Base-by-base conservation (phyloP, 1,140 invertebrate genomes). In the Portunus trituberculatus region DNA sequence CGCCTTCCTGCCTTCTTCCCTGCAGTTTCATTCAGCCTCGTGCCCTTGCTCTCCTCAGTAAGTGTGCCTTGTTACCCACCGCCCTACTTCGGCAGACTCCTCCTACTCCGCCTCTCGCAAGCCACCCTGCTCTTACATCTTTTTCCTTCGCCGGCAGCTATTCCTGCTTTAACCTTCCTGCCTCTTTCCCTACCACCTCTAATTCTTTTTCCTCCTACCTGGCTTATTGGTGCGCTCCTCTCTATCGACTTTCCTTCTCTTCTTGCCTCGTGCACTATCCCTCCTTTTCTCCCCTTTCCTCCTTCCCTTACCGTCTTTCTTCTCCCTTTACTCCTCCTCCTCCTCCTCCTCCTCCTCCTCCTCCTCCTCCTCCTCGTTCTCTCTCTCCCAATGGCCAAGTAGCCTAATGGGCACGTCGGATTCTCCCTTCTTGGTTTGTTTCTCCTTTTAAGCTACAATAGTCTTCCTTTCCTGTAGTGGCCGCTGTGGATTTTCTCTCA, bases 391-490 rank as follows among this genome's bases (percentile, higher is more conserved):
- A n/a, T n/a, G 20, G 20, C 25, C n/a, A 25, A 76, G 67, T 76
- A 76, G 67, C 67, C 67, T 76, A 76, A 76, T 76, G 67, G 25
- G 67, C 67, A 76, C 67, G 67, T 76, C 25, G 16, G 67, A 76
- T n/a, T 76, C 67, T 76, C 67, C 67, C 67, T 76, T n/a, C 20
- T 76, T 76, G 67, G 67, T 76, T 76, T 76, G 67, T 76, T 76
- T 76, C 67, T 76, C 67, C 67, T n/a, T 25, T 76, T 76, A 76
- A n/a, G 67, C n/a, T 76, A 76, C 67, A 76, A 76, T n/a, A 7
- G 67, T 76, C n/a, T n/a, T 25, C 67, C n/a, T n/a, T n/a, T 76
- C 67, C 20, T 76, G 4, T n/a, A 76, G 67, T 20, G 67, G 67
- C 67, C n/a, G 20, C 20, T 7, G 67, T n/a, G n/a, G 67, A 76